Base-by-base conservation (phyloP, 2,797 vertebrate genomes). In the Amniataba percoides region DNA sequence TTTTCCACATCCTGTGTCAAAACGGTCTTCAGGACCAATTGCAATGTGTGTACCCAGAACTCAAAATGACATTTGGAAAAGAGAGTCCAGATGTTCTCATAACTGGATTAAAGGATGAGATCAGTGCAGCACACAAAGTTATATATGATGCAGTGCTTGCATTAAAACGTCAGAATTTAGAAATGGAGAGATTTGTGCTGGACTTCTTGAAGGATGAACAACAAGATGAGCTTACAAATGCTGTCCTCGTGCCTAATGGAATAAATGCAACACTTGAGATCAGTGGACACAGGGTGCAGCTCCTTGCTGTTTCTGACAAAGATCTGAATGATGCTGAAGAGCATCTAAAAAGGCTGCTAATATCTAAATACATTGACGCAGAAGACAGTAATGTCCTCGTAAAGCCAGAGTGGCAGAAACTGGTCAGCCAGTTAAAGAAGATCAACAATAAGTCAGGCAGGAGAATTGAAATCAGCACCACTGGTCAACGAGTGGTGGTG, bases 251-350 rank as follows among this genome's bases (percentile, higher is more conserved):
- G 80, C 86, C 76, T 11, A 72, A 94, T 66, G 87, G 88, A 5
- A 95, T 96, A 34, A 88, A 92, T 73, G 93, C 94, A 8, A 84
- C 91, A 8, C 94, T 95, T 78, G 93, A 96, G 34, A 90, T 95
- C 58, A 69, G 80, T 12, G 55, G 42, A 23, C 36, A 82, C 2
- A 58, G 55, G 9, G 62, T 96, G 21, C 72, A 87, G 21, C 84
- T 99, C 5, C 51, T 92, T n/a, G 94, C 94, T 73, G 57, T 45
- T 79, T 89, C 93, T 72, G 66, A 88, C 7, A 46, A 49, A 63
- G 87, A 81, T 9, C 83, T 97, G 27, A 60, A 9, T 8, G 85
- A 94, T 76, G 96, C 96, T 73, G 91, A 96, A 86, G 84, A 91
- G 1, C 90, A 91, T 48, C 87, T 99, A 27, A 57, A 57, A 12